These are phyloP conservation scores for Girardinus metallicus DNA, from an alignment of 2,797 vertebrate species.

Conservation along the genomic window DNA sequence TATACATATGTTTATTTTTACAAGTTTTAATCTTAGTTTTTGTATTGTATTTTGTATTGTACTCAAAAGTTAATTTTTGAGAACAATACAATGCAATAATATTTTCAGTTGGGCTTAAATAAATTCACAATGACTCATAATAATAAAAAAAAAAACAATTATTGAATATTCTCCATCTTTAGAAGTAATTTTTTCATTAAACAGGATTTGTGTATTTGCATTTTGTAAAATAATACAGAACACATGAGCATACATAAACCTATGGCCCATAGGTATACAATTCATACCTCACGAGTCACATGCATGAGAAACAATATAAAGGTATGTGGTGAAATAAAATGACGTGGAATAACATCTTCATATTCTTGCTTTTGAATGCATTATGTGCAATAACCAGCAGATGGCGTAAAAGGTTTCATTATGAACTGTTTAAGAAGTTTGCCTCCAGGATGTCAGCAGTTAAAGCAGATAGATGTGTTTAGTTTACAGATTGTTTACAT, in stretches of 20 bases:
- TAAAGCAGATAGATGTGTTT: background rate
- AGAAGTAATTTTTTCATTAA: background rate
- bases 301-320: background rate
- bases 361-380: no score
- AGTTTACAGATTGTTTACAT: background rate
- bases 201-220: background rate
- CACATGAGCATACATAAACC: background rate
- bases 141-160: background rate
- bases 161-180: background rate
- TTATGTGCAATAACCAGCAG: conserved; percentile 27
- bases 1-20: background rate
- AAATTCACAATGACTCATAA: background rate
- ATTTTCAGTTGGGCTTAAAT: background rate
- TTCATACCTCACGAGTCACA: background rate
- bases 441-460: background rate
- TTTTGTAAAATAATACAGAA: background rate
- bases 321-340: background rate
- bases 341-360: background rate
- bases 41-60: no score
- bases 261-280: background rate
- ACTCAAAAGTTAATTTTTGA: background rate
- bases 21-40: background rate
- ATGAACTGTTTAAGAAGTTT: background rate
- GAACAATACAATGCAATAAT: no score
- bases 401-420: conserved; percentile 1